A percentile compares a stretch with the other conserved stretches of the same genome.
phyloP scores from a whole-genome alignment of 37 sponge, comb jelly and placozoan genomes.

The Aplysina aerophoba region DNA sequence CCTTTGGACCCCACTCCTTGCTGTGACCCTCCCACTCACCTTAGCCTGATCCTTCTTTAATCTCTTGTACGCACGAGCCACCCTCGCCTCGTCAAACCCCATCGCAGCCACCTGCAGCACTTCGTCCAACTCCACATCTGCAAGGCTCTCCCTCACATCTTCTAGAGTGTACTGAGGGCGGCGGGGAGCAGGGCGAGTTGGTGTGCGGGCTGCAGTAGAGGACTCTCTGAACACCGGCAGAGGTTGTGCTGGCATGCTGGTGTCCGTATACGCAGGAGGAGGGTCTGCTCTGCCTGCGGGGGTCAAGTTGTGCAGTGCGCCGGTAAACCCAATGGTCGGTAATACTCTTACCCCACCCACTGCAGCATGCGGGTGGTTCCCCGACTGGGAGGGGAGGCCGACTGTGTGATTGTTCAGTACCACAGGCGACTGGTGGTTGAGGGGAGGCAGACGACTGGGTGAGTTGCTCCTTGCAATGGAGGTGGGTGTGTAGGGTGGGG shows the following conservation, averaged over 20 bases:
- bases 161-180: constrained; percentile 49
- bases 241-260: background rate
- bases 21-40: background rate
- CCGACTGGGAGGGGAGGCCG: too few relatives aligned
- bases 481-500: background rate
- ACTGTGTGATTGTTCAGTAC: too few relatives aligned
- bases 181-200: background rate
- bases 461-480: background rate
- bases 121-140: constrained; percentile 20
- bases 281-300: too few relatives aligned
- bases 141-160: constrained; percentile 37
- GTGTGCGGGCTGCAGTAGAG: background rate
- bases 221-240: background rate
- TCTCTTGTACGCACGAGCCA: constrained; percentile 63
- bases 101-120: constrained; percentile 53
- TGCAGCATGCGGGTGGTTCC: background rate
- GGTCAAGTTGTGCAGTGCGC: background rate
- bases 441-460: too few relatives aligned
- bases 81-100: constrained; percentile 72
- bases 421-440: too few relatives aligned
- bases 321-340: background rate
- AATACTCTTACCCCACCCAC: constrained; percentile 29
- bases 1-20: background rate
- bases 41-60: constrained; percentile 35
- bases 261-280: background rate